These are phyloP conservation scores for Dermochelys coriacea DNA, from an alignment of 2,797 vertebrate genomes.

Conservation along the genomic window DNA sequence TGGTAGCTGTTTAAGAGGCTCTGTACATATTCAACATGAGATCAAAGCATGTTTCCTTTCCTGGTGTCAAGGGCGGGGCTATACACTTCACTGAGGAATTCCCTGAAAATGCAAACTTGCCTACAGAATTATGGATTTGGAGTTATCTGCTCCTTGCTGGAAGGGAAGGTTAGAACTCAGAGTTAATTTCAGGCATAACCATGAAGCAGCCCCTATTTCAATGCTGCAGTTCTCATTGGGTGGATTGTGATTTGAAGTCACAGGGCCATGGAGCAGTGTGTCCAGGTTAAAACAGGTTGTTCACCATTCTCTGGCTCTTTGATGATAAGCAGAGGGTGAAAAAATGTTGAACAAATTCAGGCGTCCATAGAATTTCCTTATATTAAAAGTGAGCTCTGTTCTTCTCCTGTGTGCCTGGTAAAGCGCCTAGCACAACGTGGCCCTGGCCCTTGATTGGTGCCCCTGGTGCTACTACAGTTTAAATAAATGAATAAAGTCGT, in stretches of 20 bases:
- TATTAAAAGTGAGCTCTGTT: background rate
- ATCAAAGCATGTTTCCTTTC: constrained; percentile 4
- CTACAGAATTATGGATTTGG: constrained; percentile 40
- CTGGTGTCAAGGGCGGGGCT: background rate
- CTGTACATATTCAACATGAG: constrained; percentile 19
- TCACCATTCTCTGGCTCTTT: background rate
- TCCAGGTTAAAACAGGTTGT: background rate
- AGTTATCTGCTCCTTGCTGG: constrained; percentile 9
- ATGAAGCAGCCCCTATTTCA: background rate
- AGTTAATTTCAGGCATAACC: constrained; percentile 3
- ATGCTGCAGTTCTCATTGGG: background rate
- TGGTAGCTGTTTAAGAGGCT: constrained; percentile 45
- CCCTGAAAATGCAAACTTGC: background rate
- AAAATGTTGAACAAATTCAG: background rate
- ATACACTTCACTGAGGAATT: background rate
- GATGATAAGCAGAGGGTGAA: background rate
- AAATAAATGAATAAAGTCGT: constrained; percentile 51
- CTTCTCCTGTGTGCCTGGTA: background rate
- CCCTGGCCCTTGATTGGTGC: background rate
- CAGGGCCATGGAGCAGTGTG: fast-evolving
- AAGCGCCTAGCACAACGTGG: background rate
- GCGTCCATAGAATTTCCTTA: background rate
- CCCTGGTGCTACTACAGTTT: background rate
- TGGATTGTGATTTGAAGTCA: constrained; percentile 47
- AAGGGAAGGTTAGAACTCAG: background rate